phyloP scores from a whole-genome alignment of 2,888 invertebrate genomes.

The Phyto melanocephala region DNA sequence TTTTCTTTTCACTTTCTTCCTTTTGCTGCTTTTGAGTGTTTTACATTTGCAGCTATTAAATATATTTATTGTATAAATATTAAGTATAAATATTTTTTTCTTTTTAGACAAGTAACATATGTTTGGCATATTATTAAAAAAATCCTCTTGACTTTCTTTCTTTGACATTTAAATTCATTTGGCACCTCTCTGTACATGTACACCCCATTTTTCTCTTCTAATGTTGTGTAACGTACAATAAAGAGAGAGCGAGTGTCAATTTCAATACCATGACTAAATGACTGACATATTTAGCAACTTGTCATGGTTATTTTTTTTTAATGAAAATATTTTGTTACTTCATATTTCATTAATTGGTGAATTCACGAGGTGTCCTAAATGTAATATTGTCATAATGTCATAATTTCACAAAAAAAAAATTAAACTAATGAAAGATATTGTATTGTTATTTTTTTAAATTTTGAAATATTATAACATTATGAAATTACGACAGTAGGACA shows the following conservation, averaged over 20 bases:
- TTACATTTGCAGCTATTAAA: background rate
- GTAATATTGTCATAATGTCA: too few relatives aligned
- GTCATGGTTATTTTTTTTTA: background rate
- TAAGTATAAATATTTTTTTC: background rate
- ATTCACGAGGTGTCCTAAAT: too few relatives aligned
- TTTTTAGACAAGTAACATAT: background rate
- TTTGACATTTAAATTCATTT: background rate
- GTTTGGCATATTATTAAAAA: constrained; percentile 8
- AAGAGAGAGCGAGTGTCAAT: background rate
- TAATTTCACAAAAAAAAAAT: too few relatives aligned
- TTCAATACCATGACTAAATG: constrained; percentile 7
- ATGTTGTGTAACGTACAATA: background rate
- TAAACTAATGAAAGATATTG: too few relatives aligned
- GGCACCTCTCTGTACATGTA: background rate
- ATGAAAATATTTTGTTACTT: constrained; percentile 21
- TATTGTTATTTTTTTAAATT: too few relatives aligned
- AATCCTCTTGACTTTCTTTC: background rate
- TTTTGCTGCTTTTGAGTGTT: too few relatives aligned
- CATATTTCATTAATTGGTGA: background rate
- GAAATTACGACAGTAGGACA: too few relatives aligned
- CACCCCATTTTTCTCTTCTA: background rate
- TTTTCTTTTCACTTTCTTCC: too few relatives aligned
- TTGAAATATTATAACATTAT: too few relatives aligned
- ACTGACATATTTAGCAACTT: constrained; percentile 37
- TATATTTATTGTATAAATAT: background rate